Base-by-base conservation (phyloP, 2,797 vertebrate species). In the Ctenochaetus hawaiiensis region DNA sequence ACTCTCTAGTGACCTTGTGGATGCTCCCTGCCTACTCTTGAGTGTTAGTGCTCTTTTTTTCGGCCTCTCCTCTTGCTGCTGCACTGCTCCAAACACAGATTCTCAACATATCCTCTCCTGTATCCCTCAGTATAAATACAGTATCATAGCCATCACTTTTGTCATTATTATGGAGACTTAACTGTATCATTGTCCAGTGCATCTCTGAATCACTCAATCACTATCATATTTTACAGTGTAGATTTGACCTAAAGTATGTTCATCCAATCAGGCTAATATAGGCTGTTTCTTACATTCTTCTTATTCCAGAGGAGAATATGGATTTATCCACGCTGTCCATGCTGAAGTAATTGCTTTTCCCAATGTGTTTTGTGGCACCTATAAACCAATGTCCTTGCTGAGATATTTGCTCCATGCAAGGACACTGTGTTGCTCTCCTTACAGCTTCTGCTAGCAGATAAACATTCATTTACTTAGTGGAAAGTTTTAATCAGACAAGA, bases 21-120 rank as follows among this genome's bases (percentile, higher is more conserved):
- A 93, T 91, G 91, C 92, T 90, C 82, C 84, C 82, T 64, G 87
- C 82, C 81, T 84, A 67, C 80, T 89, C 87, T 86, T 80, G 60
- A 87, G 89, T 93, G 91, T 90, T 90, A 89, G 85, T 91, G 87
- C 86, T 87, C 86, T 71, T 81, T 84, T 41, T 62, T 84, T 65
- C 61, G 77, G 75, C 82, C 75, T 75, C 86, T 75, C 66, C 75
- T 82, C 85, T 77, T 53, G 72, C 88, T 67, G 84, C 76, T 88
- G 81, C 86, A 77, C 88, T 81, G 87, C 91, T 87, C 84, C 74
- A 54, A 54, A 86, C 78, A 76, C 88, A 88, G 79, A 80, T 81
- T 80, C 78, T 86, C 72, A 6, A 72, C 79, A 83, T 68, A 30
- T 72, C 65, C 72, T 84, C 67, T 83, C 73, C 74, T 69, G 49